phyloP scores from a whole-genome alignment of 2,797 vertebrate genomes.

The Melanotaenia parkinsoni region DNA sequence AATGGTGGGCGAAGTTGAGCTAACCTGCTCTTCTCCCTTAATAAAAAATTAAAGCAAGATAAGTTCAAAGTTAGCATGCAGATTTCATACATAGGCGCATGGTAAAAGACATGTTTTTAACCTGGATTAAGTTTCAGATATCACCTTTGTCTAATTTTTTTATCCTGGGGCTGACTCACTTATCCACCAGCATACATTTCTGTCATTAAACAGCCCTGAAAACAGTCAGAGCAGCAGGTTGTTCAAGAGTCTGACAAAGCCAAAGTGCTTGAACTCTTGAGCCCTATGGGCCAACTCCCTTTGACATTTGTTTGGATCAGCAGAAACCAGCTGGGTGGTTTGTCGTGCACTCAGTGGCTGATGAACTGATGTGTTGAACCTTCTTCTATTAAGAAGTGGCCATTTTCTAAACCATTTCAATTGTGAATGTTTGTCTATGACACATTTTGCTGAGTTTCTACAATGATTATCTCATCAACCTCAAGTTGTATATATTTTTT shows the following conservation, averaged over 20 bases:
- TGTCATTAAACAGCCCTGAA: constrained; percentile 42
- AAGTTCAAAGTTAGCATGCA: too few relatives aligned
- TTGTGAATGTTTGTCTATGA: constrained; percentile 74
- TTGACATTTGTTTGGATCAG: background rate
- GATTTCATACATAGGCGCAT: too few relatives aligned
- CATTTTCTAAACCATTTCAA: constrained; percentile 63
- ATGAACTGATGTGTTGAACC: constrained; percentile 43
- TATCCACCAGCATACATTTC: constrained; percentile 4
- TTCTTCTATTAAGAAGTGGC: constrained; percentile 51
- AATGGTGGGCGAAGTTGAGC: background rate
- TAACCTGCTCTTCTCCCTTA: background rate
- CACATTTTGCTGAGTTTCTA: constrained; percentile 73
- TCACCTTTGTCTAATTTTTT: background rate
- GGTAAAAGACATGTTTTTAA: too few relatives aligned
- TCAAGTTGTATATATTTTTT: constrained; percentile 77
- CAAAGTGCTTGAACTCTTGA: background rate
- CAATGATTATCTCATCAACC: constrained; percentile 58
- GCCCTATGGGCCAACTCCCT: background rate
- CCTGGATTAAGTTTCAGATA: background rate
- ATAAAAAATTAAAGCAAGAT: background rate
- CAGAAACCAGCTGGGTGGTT: constrained; percentile 15
- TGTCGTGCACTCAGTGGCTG: constrained; percentile 38
- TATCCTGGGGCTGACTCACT: background rate
- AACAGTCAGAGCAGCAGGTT: constrained; percentile 28
- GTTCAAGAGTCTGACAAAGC: constrained; percentile 39